Evolutionary conservation across 2,888 invertebrate species (phyloP), one percentile per base, ranked within the genome.

Genomic region (Rotaria magnacalcarata): DNA sequence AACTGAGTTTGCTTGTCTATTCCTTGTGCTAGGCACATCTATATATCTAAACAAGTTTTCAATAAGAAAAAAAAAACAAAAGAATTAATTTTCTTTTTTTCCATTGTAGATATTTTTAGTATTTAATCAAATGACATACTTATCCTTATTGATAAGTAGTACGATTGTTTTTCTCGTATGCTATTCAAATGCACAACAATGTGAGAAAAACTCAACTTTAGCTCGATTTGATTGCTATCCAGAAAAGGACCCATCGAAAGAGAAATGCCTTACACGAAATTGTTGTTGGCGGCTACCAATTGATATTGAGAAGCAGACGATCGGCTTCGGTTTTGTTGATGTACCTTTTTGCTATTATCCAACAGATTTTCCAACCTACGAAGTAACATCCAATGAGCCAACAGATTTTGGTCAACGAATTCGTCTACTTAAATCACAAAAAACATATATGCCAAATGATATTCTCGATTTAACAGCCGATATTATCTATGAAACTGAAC

Each of bases 301-400:
- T 11, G 21, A 27, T 34, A 34, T 24, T 2, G 16, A 67, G 16
- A 27, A 67, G 24, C 67, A 10, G 2, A 7, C 27, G 24, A 60
- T 14, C 19, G 27, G 2, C 7, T 6, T n/a, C 24, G 58, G 27
- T 5, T 14, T 50, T 10, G 27, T 52, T 21, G 80, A 54, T 43
- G 60, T 84, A 47, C 86, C 86, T 5, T 86, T 85, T 43, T 86
- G 86, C 52, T 86, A 50, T 85, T 86, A 54, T 86, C 85, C 86
- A 27, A 56, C n/a, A 27, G 84, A 86, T 54, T 86, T 85, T 86
- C 85, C 86, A 21, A 84, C 47, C 41, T 86, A 86, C 52, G 6
- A n/a, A n/a, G 47, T 86, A 19, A 47, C 8, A 16, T 54, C 67
- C 10, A 85, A 54, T 19, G 60, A 67, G 67, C 0, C 24, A 34